These are phyloP conservation scores for Thalassaphorura encarpata DNA, from an alignment of 1,140 invertebrate species.

Conservation along the genomic window DNA sequence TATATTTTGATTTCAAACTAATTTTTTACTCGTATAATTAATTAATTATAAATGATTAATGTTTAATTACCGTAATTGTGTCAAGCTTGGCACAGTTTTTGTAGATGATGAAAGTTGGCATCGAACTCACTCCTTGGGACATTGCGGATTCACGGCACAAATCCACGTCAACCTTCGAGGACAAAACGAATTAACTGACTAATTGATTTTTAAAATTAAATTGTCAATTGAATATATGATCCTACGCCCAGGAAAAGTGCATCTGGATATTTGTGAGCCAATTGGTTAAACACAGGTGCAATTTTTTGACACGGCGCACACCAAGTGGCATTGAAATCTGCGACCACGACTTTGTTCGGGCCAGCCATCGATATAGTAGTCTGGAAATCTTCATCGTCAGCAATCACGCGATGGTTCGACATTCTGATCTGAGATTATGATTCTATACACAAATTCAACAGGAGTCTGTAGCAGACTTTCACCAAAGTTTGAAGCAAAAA, in stretches of 20 bases:
- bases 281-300: slow-evolving; percentile 76
- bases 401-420: slow-evolving; percentile 28
- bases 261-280: slow-evolving; percentile 72
- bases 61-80: slow-evolving; percentile 18
- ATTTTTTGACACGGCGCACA: slow-evolving; percentile 88
- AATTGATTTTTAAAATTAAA: no score
- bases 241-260: slow-evolving; percentile 65
- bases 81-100: slow-evolving; percentile 48
- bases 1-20: no score
- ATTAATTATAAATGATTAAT: no score
- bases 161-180: slow-evolving; percentile 80
- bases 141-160: slow-evolving; percentile 74
- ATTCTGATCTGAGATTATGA: no score
- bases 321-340: slow-evolving; percentile 87
- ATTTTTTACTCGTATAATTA: no score
- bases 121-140: slow-evolving; percentile 75
- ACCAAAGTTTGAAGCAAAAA: no score
- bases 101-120: slow-evolving; percentile 98
- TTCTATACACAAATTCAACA: no score
- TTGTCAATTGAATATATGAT: neutral
- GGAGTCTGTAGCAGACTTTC: no score
- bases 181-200: no score
- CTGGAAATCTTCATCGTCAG: slow-evolving; percentile 29
- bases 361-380: slow-evolving; percentile 45
- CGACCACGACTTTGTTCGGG: slow-evolving; percentile 83